A percentile compares a stretch with the other conserved stretches of the same genome.
phyloP scores from a whole-genome alignment of 2,797 vertebrate species.

The Menidia menidia region DNA sequence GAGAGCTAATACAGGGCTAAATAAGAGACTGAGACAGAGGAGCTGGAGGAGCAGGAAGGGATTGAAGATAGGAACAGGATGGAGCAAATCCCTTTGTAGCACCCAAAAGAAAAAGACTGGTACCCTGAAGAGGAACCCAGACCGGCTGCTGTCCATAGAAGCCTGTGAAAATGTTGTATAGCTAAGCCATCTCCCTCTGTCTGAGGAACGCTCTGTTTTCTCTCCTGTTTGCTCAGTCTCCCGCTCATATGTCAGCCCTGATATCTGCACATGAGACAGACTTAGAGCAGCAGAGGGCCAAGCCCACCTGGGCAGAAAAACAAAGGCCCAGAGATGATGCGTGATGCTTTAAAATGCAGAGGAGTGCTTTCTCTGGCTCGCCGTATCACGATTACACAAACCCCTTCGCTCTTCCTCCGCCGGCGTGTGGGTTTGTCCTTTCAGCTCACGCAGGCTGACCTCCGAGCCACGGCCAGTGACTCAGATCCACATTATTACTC shows the following conservation, averaged over 20 bases:
- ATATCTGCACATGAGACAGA: conserved; percentile 31
- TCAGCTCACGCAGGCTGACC: conserved; percentile 47
- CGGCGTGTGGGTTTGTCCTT: conserved; percentile 30
- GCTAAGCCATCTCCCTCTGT: conserved; percentile 24
- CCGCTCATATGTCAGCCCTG: background rate
- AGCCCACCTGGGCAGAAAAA: conserved; percentile 53
- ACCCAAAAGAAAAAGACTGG: conserved; percentile 40
- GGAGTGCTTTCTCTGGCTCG: conserved; percentile 26
- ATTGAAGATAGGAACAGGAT: conserved; percentile 27
- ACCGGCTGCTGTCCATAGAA: conserved; percentile 35
- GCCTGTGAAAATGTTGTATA: conserved; percentile 36
- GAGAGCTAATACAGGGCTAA: conserved; percentile 42
- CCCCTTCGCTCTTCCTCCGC: conserved; percentile 31
- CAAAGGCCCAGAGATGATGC: conserved; percentile 34
- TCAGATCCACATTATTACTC: conserved; percentile 25
- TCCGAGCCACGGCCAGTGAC: conserved; percentile 42
- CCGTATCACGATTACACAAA: conserved; percentile 29
- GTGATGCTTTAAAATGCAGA: conserved; percentile 45
- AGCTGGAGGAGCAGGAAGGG: conserved; percentile 35
- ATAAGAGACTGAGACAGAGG: conserved; percentile 43
- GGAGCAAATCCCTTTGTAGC: conserved; percentile 35
- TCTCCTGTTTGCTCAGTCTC: background rate
- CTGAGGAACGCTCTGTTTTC: conserved; percentile 19
- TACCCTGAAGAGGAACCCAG: conserved; percentile 25
- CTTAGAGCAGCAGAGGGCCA: conserved; percentile 38